Evolutionary conservation across 2,888 invertebrate species (phyloP).

Genomic region (Protodeltote pygarga): DNA sequence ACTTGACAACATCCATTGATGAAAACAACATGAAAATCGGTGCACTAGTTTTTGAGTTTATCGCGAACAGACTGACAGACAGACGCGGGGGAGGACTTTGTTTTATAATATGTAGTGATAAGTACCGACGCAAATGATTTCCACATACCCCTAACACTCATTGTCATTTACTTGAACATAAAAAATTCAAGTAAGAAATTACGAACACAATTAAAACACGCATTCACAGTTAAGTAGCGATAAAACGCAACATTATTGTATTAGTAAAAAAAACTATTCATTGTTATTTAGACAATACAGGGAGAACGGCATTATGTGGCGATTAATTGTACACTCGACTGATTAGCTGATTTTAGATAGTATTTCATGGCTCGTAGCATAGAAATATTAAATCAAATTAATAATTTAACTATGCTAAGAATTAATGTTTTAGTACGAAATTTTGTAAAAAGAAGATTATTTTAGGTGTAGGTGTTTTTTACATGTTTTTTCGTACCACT

Average conservation of each 20-base stretch:
- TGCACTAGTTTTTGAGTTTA: too few species aligned
- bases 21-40: too few species aligned
- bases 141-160: slow-evolving; percentile 2
- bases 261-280: slow-evolving; percentile 44
- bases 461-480: not conserved
- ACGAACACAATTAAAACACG: slow-evolving; percentile 30
- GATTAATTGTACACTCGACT: slow-evolving; percentile 42
- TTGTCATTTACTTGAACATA: slow-evolving; percentile 9
- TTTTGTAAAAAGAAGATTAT: not conserved
- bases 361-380: slow-evolving; percentile 9
- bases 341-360: slow-evolving; percentile 46
- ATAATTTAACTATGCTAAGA: too few species aligned
- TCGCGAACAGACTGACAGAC: too few species aligned
- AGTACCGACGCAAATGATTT: not conserved
- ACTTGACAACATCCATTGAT: too few species aligned
- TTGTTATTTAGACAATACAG: slow-evolving; percentile 49
- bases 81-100: too few species aligned
- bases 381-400: too few species aligned
- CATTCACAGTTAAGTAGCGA: slow-evolving; percentile 40
- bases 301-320: slow-evolving; percentile 43
- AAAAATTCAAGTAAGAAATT: not conserved
- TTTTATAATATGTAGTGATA: too few species aligned
- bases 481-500: too few species aligned
- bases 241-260: slow-evolving; percentile 41
- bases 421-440: too few species aligned